These are phyloP conservation scores for Sceloporus tristichus DNA, from an alignment of 2,113 vertebrate genomes.

Conservation along the genomic window DNA sequence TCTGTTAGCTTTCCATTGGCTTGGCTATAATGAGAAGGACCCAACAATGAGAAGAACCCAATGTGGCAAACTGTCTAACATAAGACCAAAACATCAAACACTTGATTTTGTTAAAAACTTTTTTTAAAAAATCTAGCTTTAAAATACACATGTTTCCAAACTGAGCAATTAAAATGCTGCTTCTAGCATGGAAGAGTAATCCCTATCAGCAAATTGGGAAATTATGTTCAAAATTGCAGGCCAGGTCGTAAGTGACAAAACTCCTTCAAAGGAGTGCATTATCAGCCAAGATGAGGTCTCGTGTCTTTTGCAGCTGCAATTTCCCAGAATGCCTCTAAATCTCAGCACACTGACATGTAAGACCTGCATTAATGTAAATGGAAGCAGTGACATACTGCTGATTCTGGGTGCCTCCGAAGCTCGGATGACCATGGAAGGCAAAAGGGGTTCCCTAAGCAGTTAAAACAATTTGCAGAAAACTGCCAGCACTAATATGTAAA, in stretches of 20 bases:
- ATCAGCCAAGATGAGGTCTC: no score
- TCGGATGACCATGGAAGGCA: no score
- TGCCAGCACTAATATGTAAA: neutral
- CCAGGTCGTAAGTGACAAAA: neutral
- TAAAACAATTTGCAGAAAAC: no score
- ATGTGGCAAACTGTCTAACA: neutral
- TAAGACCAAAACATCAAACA: neutral
- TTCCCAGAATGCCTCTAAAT: neutral
- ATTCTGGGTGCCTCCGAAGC: no score
- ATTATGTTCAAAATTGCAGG: neutral
- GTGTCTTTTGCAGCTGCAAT: no score
- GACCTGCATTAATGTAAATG: no score
- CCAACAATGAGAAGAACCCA: slow-evolving; percentile 39
- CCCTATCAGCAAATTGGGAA: neutral
- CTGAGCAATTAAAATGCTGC: neutral
- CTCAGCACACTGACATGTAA: no score
- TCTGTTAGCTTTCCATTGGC: slow-evolving; percentile 93
- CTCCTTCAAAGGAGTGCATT: neutral
- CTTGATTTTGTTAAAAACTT: neutral
- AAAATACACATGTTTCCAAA: neutral
- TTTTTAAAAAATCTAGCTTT: neutral
- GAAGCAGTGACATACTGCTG: no score
- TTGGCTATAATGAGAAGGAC: slow-evolving; percentile 81
- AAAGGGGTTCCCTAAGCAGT: no score
- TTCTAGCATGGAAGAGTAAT: neutral